Evolutionary conservation across 2,797 vertebrate genomes (phyloP).

Genomic region (Chelon auratus): DNA sequence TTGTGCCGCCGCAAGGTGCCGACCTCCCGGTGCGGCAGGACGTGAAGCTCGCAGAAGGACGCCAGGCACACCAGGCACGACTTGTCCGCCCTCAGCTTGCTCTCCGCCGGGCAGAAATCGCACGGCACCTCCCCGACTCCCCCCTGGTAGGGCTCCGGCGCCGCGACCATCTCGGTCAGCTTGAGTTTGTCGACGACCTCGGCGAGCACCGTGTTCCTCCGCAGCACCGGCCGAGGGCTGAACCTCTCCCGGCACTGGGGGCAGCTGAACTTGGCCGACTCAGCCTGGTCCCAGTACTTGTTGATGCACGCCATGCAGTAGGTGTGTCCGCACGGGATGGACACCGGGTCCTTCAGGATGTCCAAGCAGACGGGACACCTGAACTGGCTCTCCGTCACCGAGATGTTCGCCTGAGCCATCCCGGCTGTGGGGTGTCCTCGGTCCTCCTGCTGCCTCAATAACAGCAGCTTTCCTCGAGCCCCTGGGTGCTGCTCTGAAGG

Average conservation of each 20-base stretch:
- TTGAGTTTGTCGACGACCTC: slow-evolving; percentile 80
- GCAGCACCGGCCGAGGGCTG: slow-evolving; percentile 80
- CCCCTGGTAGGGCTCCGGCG: slow-evolving; percentile 53
- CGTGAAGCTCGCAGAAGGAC: slow-evolving; percentile 91
- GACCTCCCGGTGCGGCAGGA: slow-evolving; percentile 90
- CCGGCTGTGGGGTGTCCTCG: not conserved
- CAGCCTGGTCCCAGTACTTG: slow-evolving; percentile 82
- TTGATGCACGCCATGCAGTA: slow-evolving; percentile 87
- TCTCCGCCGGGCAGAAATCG: slow-evolving; percentile 89
- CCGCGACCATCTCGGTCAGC: slow-evolving; percentile 44
- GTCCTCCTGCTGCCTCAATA: not conserved
- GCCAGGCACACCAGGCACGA: slow-evolving; percentile 93
- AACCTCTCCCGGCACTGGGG: slow-evolving; percentile 85
- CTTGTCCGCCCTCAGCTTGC: slow-evolving; percentile 88
- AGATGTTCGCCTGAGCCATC: slow-evolving; percentile 80
- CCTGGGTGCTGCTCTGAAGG: slow-evolving; percentile 30
- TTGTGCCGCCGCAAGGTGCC: slow-evolving; percentile 91
- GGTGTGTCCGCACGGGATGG: slow-evolving; percentile 87
- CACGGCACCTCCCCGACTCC: slow-evolving; percentile 89
- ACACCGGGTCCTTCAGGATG: slow-evolving; percentile 81
- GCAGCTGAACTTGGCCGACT: slow-evolving; percentile 69
- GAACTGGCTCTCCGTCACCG: slow-evolving; percentile 82
- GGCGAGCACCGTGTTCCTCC: slow-evolving; percentile 82
- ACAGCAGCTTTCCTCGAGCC: not conserved
- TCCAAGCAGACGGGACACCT: slow-evolving; percentile 86